phyloP scores from a whole-genome alignment of 2,113 vertebrate genomes.

The Cichladusa arquata region DNA sequence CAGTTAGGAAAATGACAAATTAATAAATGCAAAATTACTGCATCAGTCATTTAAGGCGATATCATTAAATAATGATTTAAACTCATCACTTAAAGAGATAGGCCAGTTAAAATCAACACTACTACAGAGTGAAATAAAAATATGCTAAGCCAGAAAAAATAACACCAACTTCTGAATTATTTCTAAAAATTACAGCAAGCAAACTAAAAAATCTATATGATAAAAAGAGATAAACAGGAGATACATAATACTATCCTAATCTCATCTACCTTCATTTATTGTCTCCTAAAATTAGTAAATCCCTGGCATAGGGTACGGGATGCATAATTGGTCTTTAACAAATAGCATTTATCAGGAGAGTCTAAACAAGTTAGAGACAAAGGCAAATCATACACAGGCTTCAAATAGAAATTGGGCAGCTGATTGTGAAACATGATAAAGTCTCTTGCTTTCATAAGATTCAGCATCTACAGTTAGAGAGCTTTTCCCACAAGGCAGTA shows the following conservation, averaged over 20 bases:
- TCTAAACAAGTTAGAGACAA: background rate
- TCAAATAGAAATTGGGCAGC: background rate
- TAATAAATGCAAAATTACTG: background rate
- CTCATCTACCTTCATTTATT: background rate
- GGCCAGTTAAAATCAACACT: background rate
- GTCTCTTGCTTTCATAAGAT: background rate
- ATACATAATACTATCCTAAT: background rate
- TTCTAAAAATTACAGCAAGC: background rate
- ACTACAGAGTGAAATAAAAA: background rate
- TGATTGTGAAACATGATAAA: background rate
- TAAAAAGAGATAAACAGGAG: background rate
- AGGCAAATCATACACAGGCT: background rate
- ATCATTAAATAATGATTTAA: background rate
- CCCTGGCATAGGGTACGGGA: background rate
- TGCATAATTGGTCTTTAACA: background rate
- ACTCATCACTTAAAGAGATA: background rate
- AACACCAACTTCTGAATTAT: background rate
- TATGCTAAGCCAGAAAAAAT: background rate
- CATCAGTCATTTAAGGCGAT: background rate
- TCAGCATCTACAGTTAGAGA: background rate
- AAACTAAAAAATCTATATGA: background rate
- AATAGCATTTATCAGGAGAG: background rate
- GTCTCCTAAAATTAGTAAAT: background rate
- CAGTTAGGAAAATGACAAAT: background rate
- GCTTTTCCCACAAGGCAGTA: background rate